Conservation (phyloP, 35 echinoderm and acorn worm genomes). For the Lytechinus variegatus region DNA sequence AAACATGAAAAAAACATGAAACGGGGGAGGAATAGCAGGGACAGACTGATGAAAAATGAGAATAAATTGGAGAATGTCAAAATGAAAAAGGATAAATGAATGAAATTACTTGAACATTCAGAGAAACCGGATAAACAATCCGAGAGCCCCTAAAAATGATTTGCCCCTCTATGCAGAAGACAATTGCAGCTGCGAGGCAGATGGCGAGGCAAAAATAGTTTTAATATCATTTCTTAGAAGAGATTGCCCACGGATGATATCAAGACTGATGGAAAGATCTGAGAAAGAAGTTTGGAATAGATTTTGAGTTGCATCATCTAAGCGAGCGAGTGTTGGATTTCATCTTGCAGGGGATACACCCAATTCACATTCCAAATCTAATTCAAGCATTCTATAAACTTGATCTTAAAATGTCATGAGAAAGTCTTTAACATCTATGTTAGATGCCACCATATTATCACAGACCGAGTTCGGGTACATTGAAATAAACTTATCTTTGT, state of each 20-base stretch:
- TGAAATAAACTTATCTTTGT: no score
- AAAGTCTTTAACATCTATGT: no score
- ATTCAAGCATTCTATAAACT: no score
- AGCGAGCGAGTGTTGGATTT: not conserved
- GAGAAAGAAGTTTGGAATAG: slow-evolving; percentile 1
- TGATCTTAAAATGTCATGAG: no score
- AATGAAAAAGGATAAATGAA: not conserved
- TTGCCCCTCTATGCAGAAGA: not conserved
- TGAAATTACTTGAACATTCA: not conserved
- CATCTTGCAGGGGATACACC: not conserved
- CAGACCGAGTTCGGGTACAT: no score
- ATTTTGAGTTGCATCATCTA: not conserved
- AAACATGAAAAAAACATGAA: not conserved
- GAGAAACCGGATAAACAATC: not conserved
- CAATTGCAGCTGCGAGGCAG: not conserved
- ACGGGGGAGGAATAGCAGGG: not conserved
- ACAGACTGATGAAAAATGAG: not conserved
- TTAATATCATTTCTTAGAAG: not conserved
- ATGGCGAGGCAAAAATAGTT: not conserved
- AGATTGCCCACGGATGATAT: not conserved
- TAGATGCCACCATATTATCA: no score
- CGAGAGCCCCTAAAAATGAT: not conserved
- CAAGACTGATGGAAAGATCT: not conserved
- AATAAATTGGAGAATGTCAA: not conserved
- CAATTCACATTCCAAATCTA: no score